Evolutionary conservation across 2,113 vertebrate species (phyloP), one percentile per base, ranked within the genome.

Genomic region (Pelmatolapia mariae): DNA sequence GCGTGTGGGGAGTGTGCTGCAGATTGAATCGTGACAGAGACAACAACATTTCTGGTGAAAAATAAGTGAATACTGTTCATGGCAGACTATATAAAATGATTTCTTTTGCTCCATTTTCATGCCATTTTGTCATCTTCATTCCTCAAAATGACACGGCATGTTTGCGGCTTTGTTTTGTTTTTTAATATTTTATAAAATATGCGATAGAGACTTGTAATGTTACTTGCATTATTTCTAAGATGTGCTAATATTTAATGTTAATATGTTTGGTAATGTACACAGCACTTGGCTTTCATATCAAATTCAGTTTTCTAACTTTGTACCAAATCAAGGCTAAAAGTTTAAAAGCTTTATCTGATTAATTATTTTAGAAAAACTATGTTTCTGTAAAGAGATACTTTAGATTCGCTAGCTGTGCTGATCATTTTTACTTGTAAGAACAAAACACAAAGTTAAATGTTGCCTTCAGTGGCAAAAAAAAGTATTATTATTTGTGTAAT

Each of bases 1-100:
- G 97, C 97, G 95, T 97, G 97, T 96, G 96, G 95, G 97, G 97
- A 97, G 97, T 97, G 97, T 96, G 97, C 97, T 96, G 96, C 97
- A 99, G 98, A 99, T 99, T 99, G 98, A 99, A 99, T 98, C 97
- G 97, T 98, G 98, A 99, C 98, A 98, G 97, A 98, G 97, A 99
- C 98, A 98, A 98, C 98, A 97, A 96, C 97, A 97, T 97, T 98
- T 95, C 91, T 93, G 83, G 96, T 97, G 97, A 98, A 98, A 98
- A 99, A 96, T 96, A 98, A 98, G 97, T 98, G 97, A 98, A 99
- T 98, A 99, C 98, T 98, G 98, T 98, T 98, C 98, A 97, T 97
- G 97, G 97, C 97, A 97, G 97, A 97, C 97, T 97, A 97, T 97
- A 98, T 98, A 97, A 98, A 98, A 98, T 96, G 96, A 95, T 97